phyloP scores from a whole-genome alignment of 2,797 vertebrate species.

The Euphonia xanthogaster region DNA sequence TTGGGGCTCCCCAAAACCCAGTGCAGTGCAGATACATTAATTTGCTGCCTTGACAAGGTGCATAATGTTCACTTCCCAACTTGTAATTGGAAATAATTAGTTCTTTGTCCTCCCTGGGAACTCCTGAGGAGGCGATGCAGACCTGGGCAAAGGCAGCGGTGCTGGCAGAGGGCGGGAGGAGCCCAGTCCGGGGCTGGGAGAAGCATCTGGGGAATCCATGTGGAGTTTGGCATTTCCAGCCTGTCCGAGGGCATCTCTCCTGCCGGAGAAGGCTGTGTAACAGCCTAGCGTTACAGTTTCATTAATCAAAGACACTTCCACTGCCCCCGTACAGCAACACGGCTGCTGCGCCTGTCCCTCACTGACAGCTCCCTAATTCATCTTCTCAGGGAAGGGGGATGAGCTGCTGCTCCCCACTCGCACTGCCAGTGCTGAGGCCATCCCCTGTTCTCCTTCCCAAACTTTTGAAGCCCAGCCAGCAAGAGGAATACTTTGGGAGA shows the following conservation, averaged over 20 bases:
- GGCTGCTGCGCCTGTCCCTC: constrained; percentile 87
- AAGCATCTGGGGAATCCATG: background rate
- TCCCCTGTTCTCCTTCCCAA: accelerated
- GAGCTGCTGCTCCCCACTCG: background rate
- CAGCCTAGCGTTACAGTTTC: constrained; percentile 83
- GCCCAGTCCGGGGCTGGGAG: background rate
- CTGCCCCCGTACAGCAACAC: constrained; percentile 95
- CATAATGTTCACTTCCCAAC: background rate
- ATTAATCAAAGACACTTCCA: constrained; percentile 98
- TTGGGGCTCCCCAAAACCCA: background rate
- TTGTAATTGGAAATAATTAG: constrained; percentile 30
- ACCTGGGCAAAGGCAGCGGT: accelerated
- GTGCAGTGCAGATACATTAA: background rate
- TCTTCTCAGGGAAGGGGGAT: constrained; percentile 75
- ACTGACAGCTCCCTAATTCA: constrained; percentile 91
- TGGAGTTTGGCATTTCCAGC: background rate
- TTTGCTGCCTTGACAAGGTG: background rate
- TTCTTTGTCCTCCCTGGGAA: background rate
- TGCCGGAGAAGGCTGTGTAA: constrained; percentile 80
- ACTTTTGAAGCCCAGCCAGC: background rate
- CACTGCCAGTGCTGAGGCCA: background rate
- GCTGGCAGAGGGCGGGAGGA: background rate
- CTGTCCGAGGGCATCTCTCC: constrained; percentile 83
- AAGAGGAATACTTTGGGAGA: background rate
- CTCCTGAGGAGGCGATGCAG: accelerated